phyloP scores from a whole-genome alignment of 2,797 vertebrate species.

The Corythornis leucogaster region DNA sequence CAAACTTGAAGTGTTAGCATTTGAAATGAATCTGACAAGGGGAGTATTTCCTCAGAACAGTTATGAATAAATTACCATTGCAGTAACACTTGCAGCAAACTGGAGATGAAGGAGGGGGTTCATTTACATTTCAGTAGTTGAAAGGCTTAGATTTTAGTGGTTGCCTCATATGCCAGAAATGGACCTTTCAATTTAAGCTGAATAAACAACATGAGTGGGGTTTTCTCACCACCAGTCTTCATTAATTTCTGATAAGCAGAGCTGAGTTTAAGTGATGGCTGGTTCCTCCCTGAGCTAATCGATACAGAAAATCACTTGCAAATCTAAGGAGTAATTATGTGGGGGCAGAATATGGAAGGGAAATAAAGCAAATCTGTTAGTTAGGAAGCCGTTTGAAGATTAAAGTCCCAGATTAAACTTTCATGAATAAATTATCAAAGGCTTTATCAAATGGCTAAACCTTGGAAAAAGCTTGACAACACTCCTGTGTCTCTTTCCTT shows the following conservation, averaged over 20 bases:
- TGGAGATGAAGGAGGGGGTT: conserved; percentile 5
- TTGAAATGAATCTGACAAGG: conserved; percentile 41
- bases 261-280: conserved; percentile 36
- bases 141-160: not conserved
- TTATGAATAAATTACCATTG: conserved; percentile 34
- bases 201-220: not conserved
- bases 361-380: conserved; percentile 59
- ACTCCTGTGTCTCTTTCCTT: not conserved
- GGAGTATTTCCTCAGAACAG: conserved; percentile 13
- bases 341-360: conserved; percentile 16
- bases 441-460: conserved; percentile 30
- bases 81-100: not conserved
- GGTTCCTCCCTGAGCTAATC: conserved; percentile 48
- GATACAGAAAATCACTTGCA: conserved; percentile 35
- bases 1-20: conserved; percentile 13
- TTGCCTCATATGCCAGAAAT: conserved; percentile 18
- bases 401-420: conserved; percentile 46
- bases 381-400: conserved; percentile 49
- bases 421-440: conserved; percentile 65
- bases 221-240: conserved; percentile 6
- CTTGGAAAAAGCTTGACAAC: conserved; percentile 31
- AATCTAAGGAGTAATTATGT: conserved; percentile 15
- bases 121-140: conserved; percentile 56
- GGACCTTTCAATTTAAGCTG: conserved; percentile 51
- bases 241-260: conserved; percentile 36